Conservation (phyloP, 2,797 vertebrate genomes). For the Muscicapa comitata region DNA sequence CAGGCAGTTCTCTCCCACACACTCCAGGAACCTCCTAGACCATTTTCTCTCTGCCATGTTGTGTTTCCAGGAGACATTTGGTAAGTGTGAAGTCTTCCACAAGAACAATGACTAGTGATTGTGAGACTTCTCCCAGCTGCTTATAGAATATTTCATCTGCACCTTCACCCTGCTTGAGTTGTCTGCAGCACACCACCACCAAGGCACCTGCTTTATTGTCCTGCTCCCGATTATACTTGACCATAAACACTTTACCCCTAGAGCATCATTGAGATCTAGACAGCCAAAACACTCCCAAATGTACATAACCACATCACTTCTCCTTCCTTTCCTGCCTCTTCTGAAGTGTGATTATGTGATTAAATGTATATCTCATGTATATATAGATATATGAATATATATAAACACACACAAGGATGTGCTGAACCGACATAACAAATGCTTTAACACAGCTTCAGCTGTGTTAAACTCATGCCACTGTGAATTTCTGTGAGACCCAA, state of each 20-base stretch:
- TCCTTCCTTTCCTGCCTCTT: neutral
- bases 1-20: neutral
- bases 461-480: neutral
- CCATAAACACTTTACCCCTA: neutral
- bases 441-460: neutral
- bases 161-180: neutral
- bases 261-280: neutral
- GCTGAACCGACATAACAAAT: neutral
- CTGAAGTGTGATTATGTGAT: neutral
- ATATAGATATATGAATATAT: neutral
- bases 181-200: neutral
- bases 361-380: neutral
- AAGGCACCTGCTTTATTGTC: neutral
- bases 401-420: neutral
- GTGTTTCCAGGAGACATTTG: neutral
- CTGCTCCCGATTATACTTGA: accelerated
- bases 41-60: neutral
- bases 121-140: neutral
- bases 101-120: neutral
- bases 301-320: neutral
- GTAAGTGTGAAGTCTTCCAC: neutral
- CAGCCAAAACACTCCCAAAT: neutral
- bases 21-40: neutral
- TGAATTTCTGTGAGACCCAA: neutral
- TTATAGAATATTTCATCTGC: neutral